phyloP scores from a whole-genome alignment of 1,140 invertebrate genomes.

The Ceratina japonica region DNA sequence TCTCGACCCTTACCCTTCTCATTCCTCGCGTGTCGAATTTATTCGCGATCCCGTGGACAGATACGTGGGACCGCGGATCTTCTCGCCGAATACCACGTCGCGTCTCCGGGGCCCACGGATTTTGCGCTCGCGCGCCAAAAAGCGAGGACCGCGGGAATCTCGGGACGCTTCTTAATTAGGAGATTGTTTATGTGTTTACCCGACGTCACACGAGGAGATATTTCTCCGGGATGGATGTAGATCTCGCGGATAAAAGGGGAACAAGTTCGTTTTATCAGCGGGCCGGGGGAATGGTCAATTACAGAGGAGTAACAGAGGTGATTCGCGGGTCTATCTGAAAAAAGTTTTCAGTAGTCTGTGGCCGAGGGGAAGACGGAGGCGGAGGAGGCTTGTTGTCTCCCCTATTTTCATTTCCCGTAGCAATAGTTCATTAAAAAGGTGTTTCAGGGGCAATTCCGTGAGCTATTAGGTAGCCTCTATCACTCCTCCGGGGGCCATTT shows the following conservation, averaged over 20 bases:
- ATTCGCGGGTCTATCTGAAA: slow-evolving; percentile 15
- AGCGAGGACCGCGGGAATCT: neutral
- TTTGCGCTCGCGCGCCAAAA: neutral
- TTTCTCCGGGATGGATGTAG: neutral
- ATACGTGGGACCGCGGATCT: slow-evolving; percentile 5
- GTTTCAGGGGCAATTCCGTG: slow-evolving; percentile 84
- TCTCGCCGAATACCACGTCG: neutral
- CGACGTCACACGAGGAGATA: neutral
- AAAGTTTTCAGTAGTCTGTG: slow-evolving; percentile 27
- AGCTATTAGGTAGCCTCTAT: slow-evolving; percentile 84
- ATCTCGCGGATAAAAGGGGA: neutral
- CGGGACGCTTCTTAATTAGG: neutral
- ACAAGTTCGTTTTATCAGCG: neutral
- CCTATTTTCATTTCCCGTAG: slow-evolving; percentile 83
- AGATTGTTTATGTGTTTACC: neutral
- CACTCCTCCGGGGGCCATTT: slow-evolving; percentile 83
- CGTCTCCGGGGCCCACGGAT: too few species aligned
- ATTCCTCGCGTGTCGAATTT: slow-evolving; percentile 51
- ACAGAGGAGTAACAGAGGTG: slow-evolving; percentile 1
- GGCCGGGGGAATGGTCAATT: slow-evolving; percentile 17
- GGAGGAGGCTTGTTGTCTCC: slow-evolving; percentile 69
- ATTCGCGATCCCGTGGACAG: slow-evolving; percentile 46
- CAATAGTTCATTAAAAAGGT: slow-evolving; percentile 87
- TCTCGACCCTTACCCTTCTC: neutral
- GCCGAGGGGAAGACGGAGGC: neutral